Base-by-base conservation (phyloP, 2,888 invertebrate genomes). In the Apamea sordens region DNA sequence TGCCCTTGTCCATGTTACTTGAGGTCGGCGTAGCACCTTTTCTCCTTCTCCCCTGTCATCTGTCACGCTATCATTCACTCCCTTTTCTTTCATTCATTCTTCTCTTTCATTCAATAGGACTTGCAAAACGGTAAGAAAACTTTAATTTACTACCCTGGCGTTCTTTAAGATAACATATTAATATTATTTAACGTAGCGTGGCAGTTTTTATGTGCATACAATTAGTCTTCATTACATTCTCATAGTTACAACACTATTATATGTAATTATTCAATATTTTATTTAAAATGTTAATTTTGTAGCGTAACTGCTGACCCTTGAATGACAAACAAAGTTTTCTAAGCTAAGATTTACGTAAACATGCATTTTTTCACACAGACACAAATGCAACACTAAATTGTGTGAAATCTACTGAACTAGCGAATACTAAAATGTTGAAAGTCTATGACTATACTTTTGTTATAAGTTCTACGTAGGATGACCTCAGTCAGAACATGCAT, bases 281-380 rank as follows among this genome's bases (percentile, higher is more conserved):
- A 50, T 70, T 21, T 10, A 6, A 8, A 15, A 76, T 41, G 1
- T 76, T 47, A 70, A 44, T 50, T 72, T 44, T 1, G 15, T 32
- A 53, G 24, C 11, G 24, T n/a, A 53, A 15, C 13, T 47, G 24
- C 64, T 83, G 64, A 65, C 50, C 68, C 15, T 28, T 70, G 50
- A 70, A 83, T 59, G n/a, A 50, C 59, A 21, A 41, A 63, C 15
- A n/a, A 36, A 68, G 3, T 61, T 61, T 6, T 61, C 32, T 41
- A 28, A 67, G 15, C 24, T 71, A 80, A 53, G 18, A 28, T 64
- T 80, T 73, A 80, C 73, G 59, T 85, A 80, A 84, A 15, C 85
- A 80, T 80, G 64, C 82, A 73, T 64, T 69, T 73, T 84, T 69
- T 59, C 56, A 78, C 82, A 68, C 56, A 13, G n/a, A 56, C 21